Evolutionary conservation across 2,888 invertebrate genomes (phyloP).

Genomic region (Podabrus alpinus): DNA sequence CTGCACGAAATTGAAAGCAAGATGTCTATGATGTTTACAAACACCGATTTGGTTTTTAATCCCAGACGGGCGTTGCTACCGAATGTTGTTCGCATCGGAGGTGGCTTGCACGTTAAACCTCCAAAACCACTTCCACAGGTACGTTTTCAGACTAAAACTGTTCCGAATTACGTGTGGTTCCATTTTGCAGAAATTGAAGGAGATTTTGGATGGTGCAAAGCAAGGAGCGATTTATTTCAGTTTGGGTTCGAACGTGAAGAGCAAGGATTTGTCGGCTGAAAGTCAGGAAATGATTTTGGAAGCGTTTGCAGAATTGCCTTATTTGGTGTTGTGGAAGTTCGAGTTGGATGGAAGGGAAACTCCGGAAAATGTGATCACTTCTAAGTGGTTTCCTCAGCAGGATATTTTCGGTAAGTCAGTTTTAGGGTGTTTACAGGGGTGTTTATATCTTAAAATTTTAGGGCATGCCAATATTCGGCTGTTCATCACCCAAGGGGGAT

Average conservation of each 20-base stretch:
- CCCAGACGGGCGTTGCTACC: background rate
- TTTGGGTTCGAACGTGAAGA: background rate
- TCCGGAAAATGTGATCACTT: background rate
- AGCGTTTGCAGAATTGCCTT: background rate
- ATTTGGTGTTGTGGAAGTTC: background rate
- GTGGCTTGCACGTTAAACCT: background rate
- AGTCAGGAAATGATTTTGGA: background rate
- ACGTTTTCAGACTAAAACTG: too few species aligned
- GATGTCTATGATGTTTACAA: background rate
- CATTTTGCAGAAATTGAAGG: background rate
- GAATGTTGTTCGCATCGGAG: background rate
- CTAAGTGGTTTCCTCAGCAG: background rate
- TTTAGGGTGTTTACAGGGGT: background rate
- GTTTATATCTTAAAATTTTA: background rate
- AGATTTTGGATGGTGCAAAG: background rate
- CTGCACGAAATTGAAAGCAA: background rate
- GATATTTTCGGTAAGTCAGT: background rate
- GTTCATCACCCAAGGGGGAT: background rate
- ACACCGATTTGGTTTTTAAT: background rate
- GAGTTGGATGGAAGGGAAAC: background rate
- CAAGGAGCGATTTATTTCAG: background rate
- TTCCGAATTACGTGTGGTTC: background rate
- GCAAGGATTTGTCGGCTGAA: background rate
- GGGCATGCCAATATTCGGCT: background rate
- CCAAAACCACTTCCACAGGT: slow-evolving; percentile 4